These are phyloP conservation scores for Chalcosyrphus nemorum DNA, from an alignment of 2,888 invertebrate species.

Conservation along the genomic window DNA sequence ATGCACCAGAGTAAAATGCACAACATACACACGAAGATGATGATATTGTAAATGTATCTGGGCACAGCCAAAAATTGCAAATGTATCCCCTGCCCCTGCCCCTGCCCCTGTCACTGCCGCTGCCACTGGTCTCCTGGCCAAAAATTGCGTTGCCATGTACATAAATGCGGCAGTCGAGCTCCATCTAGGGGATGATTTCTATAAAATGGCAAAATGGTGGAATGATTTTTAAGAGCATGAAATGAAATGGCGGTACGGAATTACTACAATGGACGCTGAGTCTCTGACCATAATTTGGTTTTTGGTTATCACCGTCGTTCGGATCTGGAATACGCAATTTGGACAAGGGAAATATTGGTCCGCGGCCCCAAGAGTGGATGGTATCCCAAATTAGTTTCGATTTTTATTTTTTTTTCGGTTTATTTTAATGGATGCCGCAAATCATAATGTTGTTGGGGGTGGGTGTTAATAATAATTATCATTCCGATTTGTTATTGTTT, in stretches of 20 bases:
- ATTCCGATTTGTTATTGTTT: conserved; percentile 65
- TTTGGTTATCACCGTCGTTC: conserved; percentile 61
- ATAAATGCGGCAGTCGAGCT: conserved; percentile 18
- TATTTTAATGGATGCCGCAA: conserved; percentile 30
- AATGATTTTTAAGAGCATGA: conserved; percentile 43
- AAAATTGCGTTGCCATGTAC: conserved; percentile 31
- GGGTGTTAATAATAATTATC: conserved; percentile 53
- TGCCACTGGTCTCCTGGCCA: background rate
- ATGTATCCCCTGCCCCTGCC: too few relatives aligned
- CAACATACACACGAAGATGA: conserved; percentile 26
- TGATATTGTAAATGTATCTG: conserved; percentile 29
- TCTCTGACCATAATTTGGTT: conserved; percentile 55
- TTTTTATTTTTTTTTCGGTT: too few relatives aligned
- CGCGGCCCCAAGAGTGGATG: conserved; percentile 9
- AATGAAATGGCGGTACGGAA: conserved; percentile 36
- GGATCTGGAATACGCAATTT: conserved; percentile 51
- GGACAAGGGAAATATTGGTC: conserved; percentile 30
- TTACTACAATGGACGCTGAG: conserved; percentile 52
- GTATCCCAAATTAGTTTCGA: conserved; percentile 42
- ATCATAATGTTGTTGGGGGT: conserved; percentile 1
- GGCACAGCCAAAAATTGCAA: conserved; percentile 23
- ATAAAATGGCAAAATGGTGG: conserved; percentile 49
- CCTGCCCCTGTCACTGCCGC: too few relatives aligned
- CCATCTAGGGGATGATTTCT: background rate
- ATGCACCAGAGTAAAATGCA: conserved; percentile 28